Base-by-base conservation (phyloP, 1,140 invertebrate genomes). In the Drosophila lini region DNA sequence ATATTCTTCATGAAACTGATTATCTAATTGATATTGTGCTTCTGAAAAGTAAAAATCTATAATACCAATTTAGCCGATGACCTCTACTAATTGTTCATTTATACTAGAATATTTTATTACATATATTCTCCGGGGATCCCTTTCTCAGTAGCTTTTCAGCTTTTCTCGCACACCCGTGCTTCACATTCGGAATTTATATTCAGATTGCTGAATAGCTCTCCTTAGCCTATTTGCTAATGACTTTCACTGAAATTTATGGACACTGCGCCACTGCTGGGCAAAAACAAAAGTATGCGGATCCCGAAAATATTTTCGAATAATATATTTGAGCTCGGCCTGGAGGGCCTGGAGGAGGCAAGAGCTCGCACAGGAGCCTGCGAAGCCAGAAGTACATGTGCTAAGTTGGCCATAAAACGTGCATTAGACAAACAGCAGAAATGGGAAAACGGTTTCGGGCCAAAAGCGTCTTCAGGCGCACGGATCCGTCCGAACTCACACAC, bases 321-420 rank as follows among this genome's bases (percentile, higher is more conserved):
- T 34, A 82, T 61, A 74, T 74, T 61, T 74, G 19, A 3, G 25
- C 32, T 28, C 44, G 32, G 68, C 40, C 55, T 47, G 47, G 8
- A 31, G 34, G 63, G 65, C 28, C 38, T 22, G 47, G 10, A 45
- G 44, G 50, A 44, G 36, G 10, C 16, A 25, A 15, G 65, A 11
- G 28, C 22, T 53, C n/a, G n/a, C 19, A 13, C 16, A 34, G 55
- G 13, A 19, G 28, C 16, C 15, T 13, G 10, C 3, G 53, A 11
- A 9, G 45, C 32, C 45, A 47, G 45, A 15, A 28, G 45, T 44
- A 56, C 73, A 81, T 78, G 81, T 85, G 81, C 78, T 81, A 77
- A 80, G 71, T 63, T 73, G 47, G 48, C 73, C 77, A 84, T 83
- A 74, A 84, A 84, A 84, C 74, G 77, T 74, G 65, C 81, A 75